phyloP scores from a whole-genome alignment of 2,797 vertebrate species.

The Eleutherodactylus coqui region DNA sequence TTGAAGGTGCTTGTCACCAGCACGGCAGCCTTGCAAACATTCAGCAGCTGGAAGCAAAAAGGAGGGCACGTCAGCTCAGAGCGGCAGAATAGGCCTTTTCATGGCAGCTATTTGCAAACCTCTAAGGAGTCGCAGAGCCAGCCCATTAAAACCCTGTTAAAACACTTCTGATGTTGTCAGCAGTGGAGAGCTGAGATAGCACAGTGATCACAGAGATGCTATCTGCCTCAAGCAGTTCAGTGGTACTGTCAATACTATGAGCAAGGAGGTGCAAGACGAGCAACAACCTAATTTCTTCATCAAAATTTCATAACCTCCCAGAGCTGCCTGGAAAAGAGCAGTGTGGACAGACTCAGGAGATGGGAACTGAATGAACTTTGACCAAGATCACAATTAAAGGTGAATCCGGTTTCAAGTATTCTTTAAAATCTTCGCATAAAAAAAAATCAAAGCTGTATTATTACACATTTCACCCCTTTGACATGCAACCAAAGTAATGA shows the following conservation, averaged over 20 bases:
- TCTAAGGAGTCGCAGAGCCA: conserved; percentile 83
- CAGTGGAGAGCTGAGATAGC: conserved; percentile 85
- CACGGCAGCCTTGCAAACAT: conserved; percentile 69
- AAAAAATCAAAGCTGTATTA: neutral
- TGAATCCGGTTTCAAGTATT: neutral
- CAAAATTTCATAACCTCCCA: conserved; percentile 93
- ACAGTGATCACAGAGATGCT: conserved; percentile 79
- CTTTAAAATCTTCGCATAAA: neutral
- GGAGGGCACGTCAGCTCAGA: conserved; percentile 86
- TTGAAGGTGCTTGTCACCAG: conserved; percentile 69
- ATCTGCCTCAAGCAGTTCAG: conserved; percentile 86
- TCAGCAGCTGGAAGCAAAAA: conserved; percentile 79
- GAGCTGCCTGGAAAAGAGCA: conserved; percentile 70
- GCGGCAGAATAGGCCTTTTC: conserved; percentile 78
- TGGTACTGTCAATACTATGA: conserved; percentile 96
- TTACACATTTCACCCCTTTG: neutral
- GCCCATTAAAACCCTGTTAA: conserved; percentile 99
- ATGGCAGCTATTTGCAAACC: conserved; percentile 89
- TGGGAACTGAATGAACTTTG: conserved; percentile 57
- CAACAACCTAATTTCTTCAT: conserved; percentile 97
- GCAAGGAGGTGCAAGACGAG: conserved; percentile 94
- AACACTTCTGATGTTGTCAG: conserved; percentile 99
- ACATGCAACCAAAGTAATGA: neutral
- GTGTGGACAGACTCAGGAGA: conserved; percentile 59
- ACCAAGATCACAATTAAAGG: conserved; percentile 39